A percentile compares a stretch with the other conserved stretches of the same genome.
Evolutionary conservation across 92 coral and sea anemone genomes (phyloP).

Genomic region (Meandrina meandrites): DNA sequence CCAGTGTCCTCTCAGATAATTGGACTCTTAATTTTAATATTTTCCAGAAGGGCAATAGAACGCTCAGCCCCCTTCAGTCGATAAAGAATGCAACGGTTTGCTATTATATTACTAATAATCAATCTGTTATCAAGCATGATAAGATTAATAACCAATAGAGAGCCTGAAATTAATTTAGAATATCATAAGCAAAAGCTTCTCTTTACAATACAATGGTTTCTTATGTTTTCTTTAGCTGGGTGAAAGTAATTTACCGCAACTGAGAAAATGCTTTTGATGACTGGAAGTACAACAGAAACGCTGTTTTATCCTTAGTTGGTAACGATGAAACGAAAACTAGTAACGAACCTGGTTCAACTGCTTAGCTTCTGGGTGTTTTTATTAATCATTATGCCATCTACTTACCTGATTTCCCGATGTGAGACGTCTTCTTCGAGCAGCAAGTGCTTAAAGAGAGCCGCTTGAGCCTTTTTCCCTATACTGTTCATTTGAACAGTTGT

Average conservation of each 20-base stretch:
- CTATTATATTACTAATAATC: not conserved
- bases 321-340: not conserved
- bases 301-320: not conserved
- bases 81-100: not conserved
- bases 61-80: not conserved
- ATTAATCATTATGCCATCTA: not conserved
- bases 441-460: not conserved
- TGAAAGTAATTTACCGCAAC: too few relatives aligned
- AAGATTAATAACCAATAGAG: not conserved
- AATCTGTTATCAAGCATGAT: not conserved
- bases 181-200: not conserved
- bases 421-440: not conserved
- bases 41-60: too few relatives aligned
- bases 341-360: not conserved
- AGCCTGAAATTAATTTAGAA: not conserved
- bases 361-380: not conserved
- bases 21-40: too few relatives aligned
- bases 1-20: too few relatives aligned
- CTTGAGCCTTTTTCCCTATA: not conserved
- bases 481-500: constrained; percentile 5
- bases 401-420: not conserved
- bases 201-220: not conserved
- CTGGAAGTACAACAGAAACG: too few relatives aligned
- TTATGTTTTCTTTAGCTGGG: too few relatives aligned
- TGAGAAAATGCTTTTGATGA: too few relatives aligned